These are phyloP conservation scores for Patella depressa DNA, from an alignment of 2,888 invertebrate species.

Conservation along the genomic window DNA sequence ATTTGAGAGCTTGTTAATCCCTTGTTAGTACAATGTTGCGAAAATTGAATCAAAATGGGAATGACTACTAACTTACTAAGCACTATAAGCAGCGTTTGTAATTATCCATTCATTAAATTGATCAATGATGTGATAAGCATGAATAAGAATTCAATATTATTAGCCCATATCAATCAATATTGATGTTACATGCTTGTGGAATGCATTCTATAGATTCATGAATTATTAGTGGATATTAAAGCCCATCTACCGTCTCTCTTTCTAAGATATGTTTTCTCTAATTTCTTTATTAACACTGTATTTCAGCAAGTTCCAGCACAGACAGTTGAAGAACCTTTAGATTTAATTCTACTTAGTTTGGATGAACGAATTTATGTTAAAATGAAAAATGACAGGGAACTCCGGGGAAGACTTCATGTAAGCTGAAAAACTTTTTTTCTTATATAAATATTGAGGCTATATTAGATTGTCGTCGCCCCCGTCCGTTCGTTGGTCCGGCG, in stretches of 20 bases:
- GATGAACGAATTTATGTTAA: slow-evolving; percentile 99
- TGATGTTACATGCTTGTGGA: neutral
- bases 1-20: too few species aligned
- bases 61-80: too few species aligned
- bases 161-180: neutral
- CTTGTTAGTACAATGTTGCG: too few species aligned
- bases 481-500: too few species aligned
- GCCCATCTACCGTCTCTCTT: neutral
- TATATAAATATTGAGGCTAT: too few species aligned
- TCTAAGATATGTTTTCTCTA: neutral
- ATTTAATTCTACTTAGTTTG: slow-evolving; percentile 94
- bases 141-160: too few species aligned
- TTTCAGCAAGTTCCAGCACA: slow-evolving; percentile 62
- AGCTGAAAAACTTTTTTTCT: slow-evolving; percentile 64
- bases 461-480: too few species aligned
- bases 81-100: too few species aligned
- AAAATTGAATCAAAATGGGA: too few species aligned
- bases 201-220: slow-evolving; percentile 8
- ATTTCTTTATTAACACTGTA: slow-evolving; percentile 1
- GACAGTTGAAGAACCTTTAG: slow-evolving; percentile 96
- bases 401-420: slow-evolving; percentile 95
- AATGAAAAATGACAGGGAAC: slow-evolving; percentile 97
- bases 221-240: too few species aligned
- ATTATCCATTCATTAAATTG: too few species aligned
- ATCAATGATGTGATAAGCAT: too few species aligned